Evolutionary conservation across 2,888 invertebrate genomes (phyloP).

Genomic region (Agrotis segetum): DNA sequence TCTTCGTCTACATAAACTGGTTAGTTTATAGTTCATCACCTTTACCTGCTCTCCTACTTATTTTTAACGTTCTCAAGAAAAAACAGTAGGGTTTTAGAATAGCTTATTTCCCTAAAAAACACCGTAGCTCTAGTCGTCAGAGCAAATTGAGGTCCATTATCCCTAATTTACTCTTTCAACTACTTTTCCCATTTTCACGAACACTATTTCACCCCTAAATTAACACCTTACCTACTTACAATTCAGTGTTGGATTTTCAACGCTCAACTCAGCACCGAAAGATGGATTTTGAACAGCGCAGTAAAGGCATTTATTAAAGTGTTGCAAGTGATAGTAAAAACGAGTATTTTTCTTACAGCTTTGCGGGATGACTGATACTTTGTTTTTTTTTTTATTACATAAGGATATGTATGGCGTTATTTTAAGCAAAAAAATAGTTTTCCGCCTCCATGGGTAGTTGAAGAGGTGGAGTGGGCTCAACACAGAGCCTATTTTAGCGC

Average conservation of each 20-base stretch:
- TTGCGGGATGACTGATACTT: slow-evolving; percentile 37
- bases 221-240: background rate
- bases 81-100: slow-evolving; percentile 1
- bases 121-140: slow-evolving; percentile 14
- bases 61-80: slow-evolving; percentile 17
- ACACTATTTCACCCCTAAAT: background rate
- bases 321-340: background rate
- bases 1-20: background rate
- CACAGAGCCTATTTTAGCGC: no score
- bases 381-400: slow-evolving; percentile 10
- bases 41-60: background rate
- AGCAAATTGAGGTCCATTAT: slow-evolving; percentile 38
- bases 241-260: background rate
- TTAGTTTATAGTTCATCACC: slow-evolving; percentile 12
- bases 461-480: no score
- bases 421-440: background rate
- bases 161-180: slow-evolving; percentile 40
- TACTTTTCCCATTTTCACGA: slow-evolving; percentile 4
- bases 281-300: background rate
- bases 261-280: background rate
- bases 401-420: background rate
- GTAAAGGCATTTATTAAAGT: background rate
- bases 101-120: slow-evolving; percentile 38
- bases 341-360: slow-evolving; percentile 9
- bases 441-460: background rate